A percentile compares a stretch with the other conserved stretches of the same genome.
These are phyloP conservation scores for Peromyscus melanophrys DNA, from an alignment of 2,797 vertebrate species.

Conservation along the genomic window DNA sequence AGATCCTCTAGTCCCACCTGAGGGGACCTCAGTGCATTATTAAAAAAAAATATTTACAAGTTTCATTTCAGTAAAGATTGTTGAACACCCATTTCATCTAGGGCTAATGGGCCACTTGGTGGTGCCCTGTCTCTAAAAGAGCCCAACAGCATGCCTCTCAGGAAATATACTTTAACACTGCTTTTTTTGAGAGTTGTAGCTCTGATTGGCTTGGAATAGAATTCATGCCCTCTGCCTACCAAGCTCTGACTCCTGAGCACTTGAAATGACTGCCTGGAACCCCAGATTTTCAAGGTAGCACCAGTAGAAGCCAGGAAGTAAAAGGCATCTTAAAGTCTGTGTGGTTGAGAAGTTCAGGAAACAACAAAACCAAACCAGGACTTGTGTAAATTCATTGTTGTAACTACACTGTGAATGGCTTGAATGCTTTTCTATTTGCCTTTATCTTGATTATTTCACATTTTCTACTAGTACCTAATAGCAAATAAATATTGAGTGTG, in stretches of 20 bases:
- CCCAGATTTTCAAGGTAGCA: neutral
- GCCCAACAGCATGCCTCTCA: neutral
- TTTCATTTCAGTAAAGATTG: neutral
- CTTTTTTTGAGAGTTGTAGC: too few relatives aligned
- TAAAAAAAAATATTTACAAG: constrained; percentile 45
- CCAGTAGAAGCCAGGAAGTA: neutral
- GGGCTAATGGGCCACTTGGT: neutral
- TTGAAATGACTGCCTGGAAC: neutral
- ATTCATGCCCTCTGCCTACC: neutral
- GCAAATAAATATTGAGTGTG: neutral
- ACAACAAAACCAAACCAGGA: neutral
- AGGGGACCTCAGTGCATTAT: neutral
- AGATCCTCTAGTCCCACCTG: neutral
- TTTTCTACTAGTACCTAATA: constrained; percentile 13
- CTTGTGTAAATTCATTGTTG: neutral
- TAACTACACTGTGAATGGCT: neutral
- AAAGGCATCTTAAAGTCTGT: neutral
- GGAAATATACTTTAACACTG: neutral
- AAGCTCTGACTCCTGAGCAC: neutral
- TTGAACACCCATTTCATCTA: neutral
- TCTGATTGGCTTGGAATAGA: neutral
- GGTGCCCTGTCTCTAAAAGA: neutral
- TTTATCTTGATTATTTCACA: constrained; percentile 2
- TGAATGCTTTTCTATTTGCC: neutral
- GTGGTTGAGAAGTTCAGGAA: neutral